These are phyloP conservation scores for Melanocharis versteri DNA, from an alignment of 2,113 vertebrate species.

Conservation along the genomic window DNA sequence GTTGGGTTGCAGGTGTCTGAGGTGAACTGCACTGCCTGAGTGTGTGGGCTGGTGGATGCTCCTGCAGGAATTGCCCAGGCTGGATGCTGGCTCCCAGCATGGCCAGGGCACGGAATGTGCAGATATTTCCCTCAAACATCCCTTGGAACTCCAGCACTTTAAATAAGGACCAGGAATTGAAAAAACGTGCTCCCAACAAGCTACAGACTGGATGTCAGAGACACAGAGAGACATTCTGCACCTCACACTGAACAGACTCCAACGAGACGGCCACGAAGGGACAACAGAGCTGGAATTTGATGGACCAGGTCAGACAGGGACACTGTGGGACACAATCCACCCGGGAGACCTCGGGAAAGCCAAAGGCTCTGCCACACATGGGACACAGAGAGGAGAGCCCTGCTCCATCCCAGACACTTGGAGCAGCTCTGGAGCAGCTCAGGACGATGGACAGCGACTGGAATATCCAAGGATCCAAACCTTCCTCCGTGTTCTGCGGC, in stretches of 20 bases:
- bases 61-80: background rate
- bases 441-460: background rate
- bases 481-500: background rate
- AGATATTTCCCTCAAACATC: background rate
- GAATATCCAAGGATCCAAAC: conserved; percentile 7
- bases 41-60: background rate
- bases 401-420: background rate
- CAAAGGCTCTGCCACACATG: background rate
- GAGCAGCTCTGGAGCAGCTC: background rate
- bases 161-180: background rate
- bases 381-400: background rate
- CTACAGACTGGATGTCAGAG: background rate
- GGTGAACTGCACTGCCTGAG: background rate
- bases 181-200: background rate
- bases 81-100: background rate
- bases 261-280: background rate
- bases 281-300: background rate
- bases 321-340: background rate
- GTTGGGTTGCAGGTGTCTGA: background rate
- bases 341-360: background rate
- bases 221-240: background rate
- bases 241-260: background rate
- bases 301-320: background rate
- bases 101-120: background rate
- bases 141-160: background rate